Percentiles rank a stretch among this genome's conserved stretches.
Evolutionary conservation across 2,797 vertebrate species (phyloP).

Genomic region (Muscicapa striata): DNA sequence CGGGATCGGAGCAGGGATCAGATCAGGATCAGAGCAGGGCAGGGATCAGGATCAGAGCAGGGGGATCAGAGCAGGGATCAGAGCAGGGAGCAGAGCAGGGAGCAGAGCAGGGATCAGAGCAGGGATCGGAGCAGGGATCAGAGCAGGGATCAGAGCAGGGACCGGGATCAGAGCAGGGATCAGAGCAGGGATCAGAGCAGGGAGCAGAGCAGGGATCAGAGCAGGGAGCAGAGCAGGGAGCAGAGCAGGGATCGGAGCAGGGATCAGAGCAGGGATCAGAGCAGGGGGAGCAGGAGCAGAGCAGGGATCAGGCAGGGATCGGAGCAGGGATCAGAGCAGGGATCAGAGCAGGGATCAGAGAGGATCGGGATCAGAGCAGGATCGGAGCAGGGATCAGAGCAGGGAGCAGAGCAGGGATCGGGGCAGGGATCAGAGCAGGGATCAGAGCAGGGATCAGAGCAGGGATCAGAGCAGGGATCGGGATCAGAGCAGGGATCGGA

Average conservation of each 20-base stretch:
- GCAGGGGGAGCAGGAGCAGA: neutral
- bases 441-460: no score
- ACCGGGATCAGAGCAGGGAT: neutral
- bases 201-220: neutral
- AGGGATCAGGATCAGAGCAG: neutral
- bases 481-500: no score
- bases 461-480: neutral
- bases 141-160: no score
- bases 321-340: neutral
- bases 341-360: neutral
- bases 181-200: neutral
- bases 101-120: neutral
- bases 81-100: neutral
- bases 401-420: neutral
- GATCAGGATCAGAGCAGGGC: neutral
- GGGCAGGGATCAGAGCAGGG: neutral
- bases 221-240: neutral
- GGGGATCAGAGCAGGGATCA: neutral
- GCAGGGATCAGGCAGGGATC: accelerated
- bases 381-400: no score
- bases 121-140: no score
- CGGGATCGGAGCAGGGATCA: neutral
- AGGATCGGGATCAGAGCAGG: accelerated
- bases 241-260: neutral
- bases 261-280: neutral